These are phyloP conservation scores for Galleria mellonella DNA, from an alignment of 1,140 invertebrate species.

Conservation along the genomic window DNA sequence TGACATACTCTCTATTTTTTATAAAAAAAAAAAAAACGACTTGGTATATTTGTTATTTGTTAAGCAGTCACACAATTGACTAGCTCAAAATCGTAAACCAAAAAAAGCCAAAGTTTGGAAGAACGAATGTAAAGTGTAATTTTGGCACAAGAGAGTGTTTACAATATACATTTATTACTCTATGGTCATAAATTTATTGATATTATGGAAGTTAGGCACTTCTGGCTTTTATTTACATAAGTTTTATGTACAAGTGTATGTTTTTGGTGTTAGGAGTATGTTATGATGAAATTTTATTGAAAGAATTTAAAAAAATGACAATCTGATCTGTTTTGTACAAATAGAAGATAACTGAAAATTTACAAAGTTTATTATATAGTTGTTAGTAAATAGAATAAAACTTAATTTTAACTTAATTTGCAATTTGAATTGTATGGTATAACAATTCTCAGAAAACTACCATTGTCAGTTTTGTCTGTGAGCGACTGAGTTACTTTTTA, in stretches of 20 bases:
- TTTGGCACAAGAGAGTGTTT: conserved; percentile 16
- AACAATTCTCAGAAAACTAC: not conserved
- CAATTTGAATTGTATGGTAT: too few species aligned
- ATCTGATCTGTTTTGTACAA: too few species aligned
- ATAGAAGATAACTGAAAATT: too few species aligned
- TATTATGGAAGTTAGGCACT: conserved; percentile 16
- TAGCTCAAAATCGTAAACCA: conserved; percentile 8
- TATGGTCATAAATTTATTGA: not conserved
- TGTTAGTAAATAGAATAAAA: not conserved
- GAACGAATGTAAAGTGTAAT: conserved; percentile 1
- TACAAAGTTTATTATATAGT: not conserved
- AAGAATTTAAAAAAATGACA: not conserved
- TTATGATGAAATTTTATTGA: not conserved
- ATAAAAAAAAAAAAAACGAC: conserved; percentile 1
- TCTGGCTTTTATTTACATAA: conserved; percentile 20
- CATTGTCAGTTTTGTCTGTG: too few species aligned
- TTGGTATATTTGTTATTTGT: conserved; percentile 8
- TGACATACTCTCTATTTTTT: conserved; percentile 11
- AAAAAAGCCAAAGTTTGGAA: conserved; percentile 6
- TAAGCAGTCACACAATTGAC: conserved; percentile 15
- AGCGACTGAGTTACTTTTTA: too few species aligned
- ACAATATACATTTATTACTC: conserved; percentile 1
- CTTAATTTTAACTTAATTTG: not conserved
- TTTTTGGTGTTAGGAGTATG: too few species aligned
- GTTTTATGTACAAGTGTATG: conserved; percentile 5